Conservation (phyloP, 2,888 invertebrate genomes). For the Periphyllus acericola region DNA sequence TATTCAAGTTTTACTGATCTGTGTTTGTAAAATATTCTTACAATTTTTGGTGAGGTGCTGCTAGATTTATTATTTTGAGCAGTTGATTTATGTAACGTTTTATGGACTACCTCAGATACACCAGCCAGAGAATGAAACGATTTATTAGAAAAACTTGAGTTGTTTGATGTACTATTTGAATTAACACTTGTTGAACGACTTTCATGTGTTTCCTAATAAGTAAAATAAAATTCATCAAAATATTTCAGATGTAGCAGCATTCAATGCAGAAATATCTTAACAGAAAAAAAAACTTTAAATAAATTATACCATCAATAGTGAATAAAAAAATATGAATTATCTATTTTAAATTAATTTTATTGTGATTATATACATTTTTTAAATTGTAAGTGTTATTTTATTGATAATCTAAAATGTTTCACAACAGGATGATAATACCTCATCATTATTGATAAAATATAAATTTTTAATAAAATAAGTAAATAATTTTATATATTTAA, state of each 20-base stretch:
- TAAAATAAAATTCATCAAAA: background rate
- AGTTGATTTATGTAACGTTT: background rate
- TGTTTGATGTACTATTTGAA: background rate
- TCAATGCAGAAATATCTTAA: background rate
- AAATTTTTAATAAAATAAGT: background rate
- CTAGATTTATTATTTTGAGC: slow-evolving; percentile 16
- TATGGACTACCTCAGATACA: background rate
- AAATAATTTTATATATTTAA: background rate
- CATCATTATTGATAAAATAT: too few species aligned
- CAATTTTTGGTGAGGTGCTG: background rate
- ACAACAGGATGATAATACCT: too few species aligned
- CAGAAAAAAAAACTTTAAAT: background rate
- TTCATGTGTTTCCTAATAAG: slow-evolving; percentile 16
- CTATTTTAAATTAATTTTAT: too few species aligned
- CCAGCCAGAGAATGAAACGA: background rate
- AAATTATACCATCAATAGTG: background rate
- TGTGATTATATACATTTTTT: too few species aligned
- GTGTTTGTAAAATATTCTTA: background rate
- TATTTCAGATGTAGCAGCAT: too few species aligned
- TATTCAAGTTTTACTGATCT: background rate
- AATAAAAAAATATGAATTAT: background rate
- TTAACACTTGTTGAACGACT: background rate
- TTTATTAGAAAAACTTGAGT: slow-evolving; percentile 15
- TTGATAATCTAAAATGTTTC: too few species aligned
- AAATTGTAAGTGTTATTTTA: too few species aligned